Evolutionary conservation across 2,888 invertebrate species (phyloP).

Genomic region (Erebia aethiops): DNA sequence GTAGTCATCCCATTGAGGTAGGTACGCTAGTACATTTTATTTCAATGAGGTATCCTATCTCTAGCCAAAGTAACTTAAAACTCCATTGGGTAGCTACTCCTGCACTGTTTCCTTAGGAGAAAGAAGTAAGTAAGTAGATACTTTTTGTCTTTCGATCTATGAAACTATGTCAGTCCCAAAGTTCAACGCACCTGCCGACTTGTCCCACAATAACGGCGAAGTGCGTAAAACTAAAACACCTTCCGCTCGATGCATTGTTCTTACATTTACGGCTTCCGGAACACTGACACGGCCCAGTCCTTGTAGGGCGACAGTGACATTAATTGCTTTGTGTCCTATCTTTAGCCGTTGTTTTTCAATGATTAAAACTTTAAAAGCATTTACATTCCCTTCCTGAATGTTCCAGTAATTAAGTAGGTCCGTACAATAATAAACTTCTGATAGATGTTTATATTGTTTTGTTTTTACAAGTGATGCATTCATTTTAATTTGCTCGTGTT

Average conservation of each 20-base stretch:
- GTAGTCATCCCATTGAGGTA: too few species aligned
- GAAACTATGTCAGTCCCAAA: slow-evolving; percentile 7
- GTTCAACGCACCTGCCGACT: slow-evolving; percentile 29
- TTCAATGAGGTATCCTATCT: too few species aligned
- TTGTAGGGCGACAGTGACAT: slow-evolving; percentile 31
- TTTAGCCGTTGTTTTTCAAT: slow-evolving; percentile 18
- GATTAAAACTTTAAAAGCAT: slow-evolving; percentile 8
- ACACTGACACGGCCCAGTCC: slow-evolving; percentile 27
- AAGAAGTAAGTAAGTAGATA: background rate
- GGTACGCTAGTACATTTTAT: too few species aligned
- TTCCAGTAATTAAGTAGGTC: background rate
- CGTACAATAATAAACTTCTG: slow-evolving; percentile 1
- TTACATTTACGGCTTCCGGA: slow-evolving; percentile 35
- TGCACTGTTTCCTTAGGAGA: background rate
- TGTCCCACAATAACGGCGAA: slow-evolving; percentile 25
- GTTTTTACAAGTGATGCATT: background rate
- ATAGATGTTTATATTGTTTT: background rate
- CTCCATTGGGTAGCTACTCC: background rate
- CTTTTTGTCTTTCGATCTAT: background rate
- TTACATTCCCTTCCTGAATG: slow-evolving; percentile 3
- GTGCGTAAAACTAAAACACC: slow-evolving; percentile 31
- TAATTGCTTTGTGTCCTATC: slow-evolving; percentile 30
- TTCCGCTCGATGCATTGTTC: slow-evolving; percentile 36
- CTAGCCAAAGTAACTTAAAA: too few species aligned
- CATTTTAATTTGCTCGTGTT: background rate